phyloP scores from a whole-genome alignment of 2,113 vertebrate genomes.

The Campylomormyrus tamandua region DNA sequence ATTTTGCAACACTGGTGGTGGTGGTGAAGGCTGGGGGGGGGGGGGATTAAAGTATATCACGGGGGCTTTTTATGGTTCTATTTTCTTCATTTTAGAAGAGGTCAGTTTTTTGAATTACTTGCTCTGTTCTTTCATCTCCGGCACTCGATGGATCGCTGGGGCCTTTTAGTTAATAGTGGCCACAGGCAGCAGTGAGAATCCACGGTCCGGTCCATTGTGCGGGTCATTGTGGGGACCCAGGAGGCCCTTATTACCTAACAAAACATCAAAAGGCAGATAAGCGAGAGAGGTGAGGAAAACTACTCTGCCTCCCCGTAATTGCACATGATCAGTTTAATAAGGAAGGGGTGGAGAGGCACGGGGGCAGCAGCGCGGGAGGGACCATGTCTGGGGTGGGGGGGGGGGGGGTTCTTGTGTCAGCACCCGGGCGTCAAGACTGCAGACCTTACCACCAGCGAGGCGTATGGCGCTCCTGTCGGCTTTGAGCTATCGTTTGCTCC shows the following conservation, averaged over 20 bases:
- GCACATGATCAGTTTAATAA: constrained; percentile 84
- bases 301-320: constrained; percentile 85
- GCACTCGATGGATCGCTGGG: constrained; percentile 78
- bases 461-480: constrained; percentile 16
- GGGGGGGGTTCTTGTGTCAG: constrained; percentile 35
- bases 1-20: constrained; percentile 84
- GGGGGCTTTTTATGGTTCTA: constrained; percentile 81
- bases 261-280: constrained; percentile 98
- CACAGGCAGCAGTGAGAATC: constrained; percentile 84
- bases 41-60: constrained; percentile 93
- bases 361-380: constrained; percentile 56
- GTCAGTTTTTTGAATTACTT: constrained; percentile 87
- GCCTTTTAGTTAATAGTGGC: constrained; percentile 87
- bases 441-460: constrained; percentile 55
- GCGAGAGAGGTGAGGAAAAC: constrained; percentile 84
- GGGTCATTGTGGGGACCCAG: constrained; percentile 82
- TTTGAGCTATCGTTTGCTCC: neutral
- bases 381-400: constrained; percentile 35
- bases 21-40: neutral
- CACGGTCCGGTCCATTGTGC: constrained; percentile 82
- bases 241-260: constrained; percentile 81
- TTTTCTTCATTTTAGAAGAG: constrained; percentile 94
- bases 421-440: constrained; percentile 49
- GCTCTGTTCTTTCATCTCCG: constrained; percentile 81
- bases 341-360: constrained; percentile 67